These are phyloP conservation scores for Matsumyia berberina DNA, from an alignment of 2,888 invertebrate species.

Conservation along the genomic window DNA sequence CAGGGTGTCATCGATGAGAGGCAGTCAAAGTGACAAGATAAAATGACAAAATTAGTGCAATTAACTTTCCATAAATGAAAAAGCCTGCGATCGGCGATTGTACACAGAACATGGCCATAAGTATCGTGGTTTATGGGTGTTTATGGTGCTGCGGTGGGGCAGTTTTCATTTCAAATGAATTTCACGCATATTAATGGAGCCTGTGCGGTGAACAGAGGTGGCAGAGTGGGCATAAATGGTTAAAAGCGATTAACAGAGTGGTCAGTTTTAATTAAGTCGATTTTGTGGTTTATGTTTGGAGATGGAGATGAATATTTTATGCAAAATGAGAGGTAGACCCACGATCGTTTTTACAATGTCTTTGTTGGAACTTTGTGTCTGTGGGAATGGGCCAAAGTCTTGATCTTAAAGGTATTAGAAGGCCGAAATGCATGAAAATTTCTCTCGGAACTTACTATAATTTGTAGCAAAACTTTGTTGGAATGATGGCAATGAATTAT, in stretches of 20 bases:
- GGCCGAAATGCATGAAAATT: too few relatives aligned
- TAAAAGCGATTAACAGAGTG: constrained; percentile 35
- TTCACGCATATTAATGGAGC: constrained; percentile 16
- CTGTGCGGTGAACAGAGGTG: background rate
- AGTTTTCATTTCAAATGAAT: constrained; percentile 43
- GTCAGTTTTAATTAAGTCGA: constrained; percentile 35
- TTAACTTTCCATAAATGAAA: constrained; percentile 52
- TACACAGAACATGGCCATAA: constrained; percentile 19
- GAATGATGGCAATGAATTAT: too few relatives aligned
- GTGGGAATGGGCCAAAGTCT: too few relatives aligned
- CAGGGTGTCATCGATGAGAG: background rate
- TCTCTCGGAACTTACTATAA: too few relatives aligned
- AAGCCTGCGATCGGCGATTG: constrained; percentile 3
- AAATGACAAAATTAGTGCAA: constrained; percentile 60
- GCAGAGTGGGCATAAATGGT: constrained; percentile 3
- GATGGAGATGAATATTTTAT: too few relatives aligned
- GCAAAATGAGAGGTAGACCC: too few relatives aligned
- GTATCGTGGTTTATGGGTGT: background rate
- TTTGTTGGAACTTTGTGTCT: too few relatives aligned
- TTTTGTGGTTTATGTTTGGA: background rate
- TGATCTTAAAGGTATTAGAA: too few relatives aligned
- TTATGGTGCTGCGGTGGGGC: constrained; percentile 16
- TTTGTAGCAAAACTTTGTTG: too few relatives aligned
- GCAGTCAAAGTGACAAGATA: constrained; percentile 34
- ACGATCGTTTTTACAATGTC: too few relatives aligned